Base-by-base conservation (phyloP, 2,888 invertebrate species). In the Tortricodes alternella region DNA sequence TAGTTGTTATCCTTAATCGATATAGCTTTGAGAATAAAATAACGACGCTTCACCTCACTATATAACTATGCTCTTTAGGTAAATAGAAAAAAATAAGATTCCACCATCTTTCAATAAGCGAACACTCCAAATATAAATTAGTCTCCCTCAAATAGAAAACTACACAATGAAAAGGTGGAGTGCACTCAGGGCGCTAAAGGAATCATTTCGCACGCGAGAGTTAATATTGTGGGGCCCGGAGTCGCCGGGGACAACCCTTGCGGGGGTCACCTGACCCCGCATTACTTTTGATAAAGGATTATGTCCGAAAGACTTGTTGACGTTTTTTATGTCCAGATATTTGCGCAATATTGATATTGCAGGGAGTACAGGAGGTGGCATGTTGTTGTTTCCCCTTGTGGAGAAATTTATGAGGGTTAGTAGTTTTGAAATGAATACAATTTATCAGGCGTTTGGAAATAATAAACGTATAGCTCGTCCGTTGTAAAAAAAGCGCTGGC, bases 201-300 rank as follows among this genome's bases (percentile, higher is more conserved):
- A 68, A 68, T 65, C 39, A 39, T 18, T 29, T 29, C 18, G 43
- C 27, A 44, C 23, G 18, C 24, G 67, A 75, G 78, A 85, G 78
- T 80, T 83, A 80, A 84, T 79, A 80, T 78, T 71, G 73, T 78
- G 70, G 74, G 72, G 76, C 61, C 63, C 8, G 11, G 15, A 24
- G 49, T 41, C 39, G 61, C 39, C 43, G 59, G 23, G 55, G 59
- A 61, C 65, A 60, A 51, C 68, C 64, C 67, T 68, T 63, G 61
- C 62, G 66, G 57, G 23, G 32, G 38, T 49, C 73, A 71, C 77
- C 78, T 72, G 74, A 73, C 77, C 74, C 73, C 49, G 64, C 70
- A 58, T 67, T 59, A 62, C 69, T 69, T 63, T 59, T 69, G 64
- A 70, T 69, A 71, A 69, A 66, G 73, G 76, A 79, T 79, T 76